Percentiles rank a stretch among this genome's conserved stretches.
These are phyloP conservation scores for Natrix natrix DNA, from an alignment of 2,797 vertebrate species.

Conservation along the genomic window DNA sequence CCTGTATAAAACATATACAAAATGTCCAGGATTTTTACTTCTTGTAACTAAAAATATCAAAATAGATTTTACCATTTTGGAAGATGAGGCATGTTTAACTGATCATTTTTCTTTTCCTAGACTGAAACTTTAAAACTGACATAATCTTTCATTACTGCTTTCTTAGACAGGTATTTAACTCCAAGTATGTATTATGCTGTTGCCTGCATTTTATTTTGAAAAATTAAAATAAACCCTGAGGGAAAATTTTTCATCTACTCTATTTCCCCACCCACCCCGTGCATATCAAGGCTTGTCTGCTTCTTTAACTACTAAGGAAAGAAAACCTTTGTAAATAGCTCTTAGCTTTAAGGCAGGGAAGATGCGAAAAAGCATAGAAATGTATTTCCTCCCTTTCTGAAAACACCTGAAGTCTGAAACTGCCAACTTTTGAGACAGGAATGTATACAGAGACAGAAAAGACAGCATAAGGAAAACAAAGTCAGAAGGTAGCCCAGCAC, in stretches of 20 bases:
- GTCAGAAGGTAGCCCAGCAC: constrained; percentile 80
- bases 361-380: not conserved
- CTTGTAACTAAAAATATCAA: not conserved
- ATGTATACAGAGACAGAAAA: constrained; percentile 55
- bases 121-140: not conserved
- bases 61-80: not conserved
- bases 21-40: constrained; percentile 10
- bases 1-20: not conserved
- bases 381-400: not conserved
- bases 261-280: not conserved
- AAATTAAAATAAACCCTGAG: not conserved
- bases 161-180: constrained; percentile 2
- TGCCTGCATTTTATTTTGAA: constrained; percentile 14
- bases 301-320: constrained; percentile 2
- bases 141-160: not conserved
- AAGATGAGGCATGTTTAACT: not conserved
- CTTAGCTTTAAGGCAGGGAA: constrained; percentile 22
- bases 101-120: not conserved
- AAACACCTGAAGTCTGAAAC: constrained; percentile 24
- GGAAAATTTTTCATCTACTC: constrained; percentile 10
- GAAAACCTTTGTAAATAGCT: constrained; percentile 21
- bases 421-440: constrained; percentile 42
- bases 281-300: constrained; percentile 15
- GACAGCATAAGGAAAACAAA: constrained; percentile 60
- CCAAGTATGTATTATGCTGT: constrained; percentile 24